A percentile compares a stretch with the other conserved stretches of the same genome.
phyloP scores from a whole-genome alignment of 2,797 vertebrate genomes.

The Phyllotis vaccarum region DNA sequence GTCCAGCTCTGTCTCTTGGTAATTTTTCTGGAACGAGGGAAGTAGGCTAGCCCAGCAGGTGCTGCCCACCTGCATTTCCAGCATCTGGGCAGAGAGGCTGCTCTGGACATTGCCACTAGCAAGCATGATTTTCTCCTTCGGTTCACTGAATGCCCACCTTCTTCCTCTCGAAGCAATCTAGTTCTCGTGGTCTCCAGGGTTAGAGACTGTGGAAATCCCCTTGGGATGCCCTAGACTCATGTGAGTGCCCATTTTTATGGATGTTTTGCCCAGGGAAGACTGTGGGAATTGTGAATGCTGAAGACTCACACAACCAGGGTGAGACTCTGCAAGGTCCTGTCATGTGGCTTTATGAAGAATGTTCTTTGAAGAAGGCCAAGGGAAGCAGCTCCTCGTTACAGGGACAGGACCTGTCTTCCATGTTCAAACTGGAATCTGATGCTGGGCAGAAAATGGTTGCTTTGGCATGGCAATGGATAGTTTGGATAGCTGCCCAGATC shows the following conservation, averaged over 20 bases:
- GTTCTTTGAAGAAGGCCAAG: neutral
- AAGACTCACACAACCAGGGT: conserved; percentile 17
- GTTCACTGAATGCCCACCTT: conserved; percentile 36
- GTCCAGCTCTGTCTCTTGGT: neutral
- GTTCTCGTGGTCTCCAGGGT: neutral
- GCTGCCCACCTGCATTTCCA: neutral
- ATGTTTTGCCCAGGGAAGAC: conserved; percentile 63
- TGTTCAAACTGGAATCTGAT: neutral
- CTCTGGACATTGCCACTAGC: neutral
- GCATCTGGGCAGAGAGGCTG: neutral
- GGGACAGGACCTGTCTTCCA: neutral
- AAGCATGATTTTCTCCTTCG: neutral
- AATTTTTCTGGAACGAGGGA: neutral
- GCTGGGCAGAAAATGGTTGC: neutral
- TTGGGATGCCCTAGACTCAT: neutral
- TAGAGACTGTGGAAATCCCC: conserved; percentile 65
- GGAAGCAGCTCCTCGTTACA: neutral
- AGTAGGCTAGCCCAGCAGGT: neutral
- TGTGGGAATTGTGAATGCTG: conserved; percentile 49
- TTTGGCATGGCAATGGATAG: neutral
- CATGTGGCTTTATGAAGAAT: neutral
- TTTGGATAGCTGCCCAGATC: neutral
- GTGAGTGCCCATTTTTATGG: conserved; percentile 17
- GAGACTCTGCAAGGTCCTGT: neutral
- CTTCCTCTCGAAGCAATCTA: neutral